Conservation (phyloP, 1,140 invertebrate species). For the Drosophila novamexicana region DNA sequence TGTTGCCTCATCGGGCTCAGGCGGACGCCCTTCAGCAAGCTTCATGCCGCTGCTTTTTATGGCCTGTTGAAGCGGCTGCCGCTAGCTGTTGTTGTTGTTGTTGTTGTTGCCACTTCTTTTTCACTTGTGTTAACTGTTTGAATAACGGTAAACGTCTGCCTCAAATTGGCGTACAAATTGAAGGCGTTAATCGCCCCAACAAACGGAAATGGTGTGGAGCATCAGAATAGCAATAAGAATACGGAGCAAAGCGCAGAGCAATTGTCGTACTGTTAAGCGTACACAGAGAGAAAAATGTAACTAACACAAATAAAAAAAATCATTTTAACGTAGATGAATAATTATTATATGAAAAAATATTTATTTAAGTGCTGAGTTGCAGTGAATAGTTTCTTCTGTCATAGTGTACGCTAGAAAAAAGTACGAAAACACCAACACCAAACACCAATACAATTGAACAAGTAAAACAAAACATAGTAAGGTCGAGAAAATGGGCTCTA, state of each 20-base stretch:
- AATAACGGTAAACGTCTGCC: slow-evolving; percentile 66
- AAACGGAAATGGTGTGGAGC: slow-evolving; percentile 72
- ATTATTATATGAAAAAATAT: no score
- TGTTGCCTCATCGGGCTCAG: slow-evolving; percentile 29
- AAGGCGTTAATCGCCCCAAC: slow-evolving; percentile 72
- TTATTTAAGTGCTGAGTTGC: no score
- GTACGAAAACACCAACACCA: no score
- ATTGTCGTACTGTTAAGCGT: slow-evolving; percentile 2
- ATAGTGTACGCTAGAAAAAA: no score
- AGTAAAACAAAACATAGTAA: no score
- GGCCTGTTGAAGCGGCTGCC: slow-evolving; percentile 24
- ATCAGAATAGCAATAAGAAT: slow-evolving; percentile 37
- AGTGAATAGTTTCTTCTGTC: no score
- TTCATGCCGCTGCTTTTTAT: slow-evolving; percentile 46
- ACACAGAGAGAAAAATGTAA: background rate
- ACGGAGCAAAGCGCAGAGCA: slow-evolving; percentile 15
- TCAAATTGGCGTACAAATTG: slow-evolving; percentile 82
- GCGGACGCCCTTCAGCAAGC: slow-evolving; percentile 61
- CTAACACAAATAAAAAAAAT: no score
- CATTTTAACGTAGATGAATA: no score
- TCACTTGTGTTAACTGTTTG: slow-evolving; percentile 80
- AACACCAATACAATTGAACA: no score
- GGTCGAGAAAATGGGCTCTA: no score
- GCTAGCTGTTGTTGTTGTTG: slow-evolving; percentile 20
- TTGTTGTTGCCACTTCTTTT: slow-evolving; percentile 75